These are phyloP conservation scores for Fulmarus glacialis DNA, from an alignment of 2,113 vertebrate genomes.

Conservation along the genomic window DNA sequence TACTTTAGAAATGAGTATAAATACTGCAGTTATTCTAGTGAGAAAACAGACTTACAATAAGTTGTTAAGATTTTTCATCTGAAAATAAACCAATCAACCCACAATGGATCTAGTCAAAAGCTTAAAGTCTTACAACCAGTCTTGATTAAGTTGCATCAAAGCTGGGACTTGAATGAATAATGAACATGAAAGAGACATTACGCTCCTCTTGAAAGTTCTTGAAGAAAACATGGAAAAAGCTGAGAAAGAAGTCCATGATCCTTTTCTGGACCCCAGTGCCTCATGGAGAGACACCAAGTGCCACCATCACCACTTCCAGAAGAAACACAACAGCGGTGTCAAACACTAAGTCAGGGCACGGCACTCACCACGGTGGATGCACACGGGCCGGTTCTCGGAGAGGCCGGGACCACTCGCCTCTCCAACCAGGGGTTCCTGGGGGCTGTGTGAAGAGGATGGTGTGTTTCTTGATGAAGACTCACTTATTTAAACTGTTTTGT, in stretches of 20 bases:
- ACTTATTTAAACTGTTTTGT: background rate
- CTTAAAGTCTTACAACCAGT: fast-evolving
- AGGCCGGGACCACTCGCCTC: background rate
- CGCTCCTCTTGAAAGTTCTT: background rate
- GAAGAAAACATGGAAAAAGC: background rate
- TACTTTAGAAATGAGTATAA: background rate
- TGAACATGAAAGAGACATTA: background rate
- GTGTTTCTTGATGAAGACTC: fast-evolving
- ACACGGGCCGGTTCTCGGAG: fast-evolving
- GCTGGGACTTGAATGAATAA: background rate
- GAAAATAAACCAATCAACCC: background rate
- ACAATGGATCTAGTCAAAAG: background rate
- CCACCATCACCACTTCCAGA: background rate
- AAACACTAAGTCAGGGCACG: background rate
- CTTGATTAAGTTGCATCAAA: background rate
- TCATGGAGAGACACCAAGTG: background rate
- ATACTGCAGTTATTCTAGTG: background rate
- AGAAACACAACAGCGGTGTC: background rate
- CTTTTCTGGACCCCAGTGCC: background rate
- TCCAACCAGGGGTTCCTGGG: background rate
- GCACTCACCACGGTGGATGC: fast-evolving
- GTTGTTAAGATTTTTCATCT: background rate
- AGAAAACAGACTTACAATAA: background rate
- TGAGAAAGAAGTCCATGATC: background rate
- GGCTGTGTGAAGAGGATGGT: background rate